Evolutionary conservation across 1,140 invertebrate genomes (phyloP), one percentile per base, ranked within the genome.

Genomic region (Macrobrachium nipponense): DNA sequence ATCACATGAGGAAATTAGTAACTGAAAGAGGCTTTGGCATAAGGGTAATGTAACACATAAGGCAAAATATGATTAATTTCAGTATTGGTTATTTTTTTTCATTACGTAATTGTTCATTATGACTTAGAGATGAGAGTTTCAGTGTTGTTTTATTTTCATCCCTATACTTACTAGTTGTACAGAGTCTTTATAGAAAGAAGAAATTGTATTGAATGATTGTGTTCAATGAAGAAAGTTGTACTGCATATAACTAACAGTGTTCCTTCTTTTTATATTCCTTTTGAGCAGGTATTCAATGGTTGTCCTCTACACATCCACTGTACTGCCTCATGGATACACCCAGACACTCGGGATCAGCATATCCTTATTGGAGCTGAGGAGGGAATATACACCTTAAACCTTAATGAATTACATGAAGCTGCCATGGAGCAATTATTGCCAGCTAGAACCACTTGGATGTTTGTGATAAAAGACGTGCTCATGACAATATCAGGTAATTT

Each of bases 341-440:
- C 98, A 0, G 97, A 98, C 85, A 99, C 98, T 0, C 94, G 97
- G 90, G 97, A 99, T 93, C 98, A 99, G 90, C 97, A 98, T 90
- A 94, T 99, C 87, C 92, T 99, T 14, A 96, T 99, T 89, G 98
- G 94, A 86, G 98, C 98, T 61, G 98, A 99, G 91, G 98, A 99
- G 92, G 98, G 98, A 59, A 97, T 99, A 89, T 99, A 99, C 91
- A 98, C 98, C 89, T 93, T 99, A 44, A 99, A 99, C 92, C 92
- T 99, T 89, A 99, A 99, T 91, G 97, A 99, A 92, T 91, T 99
- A 5, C 98, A 99, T 91, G 98, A 99, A 92, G 97, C 98, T 5
- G 96, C 96, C n/a, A 97, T 99, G 92, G 97, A 99, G 92, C 96
- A 98, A 91, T 92, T 99, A 14, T 98, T 98, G 92, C 96, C 97